Base-by-base conservation (phyloP, 2,797 vertebrate species). In the Geotrypetes seraphini region DNA sequence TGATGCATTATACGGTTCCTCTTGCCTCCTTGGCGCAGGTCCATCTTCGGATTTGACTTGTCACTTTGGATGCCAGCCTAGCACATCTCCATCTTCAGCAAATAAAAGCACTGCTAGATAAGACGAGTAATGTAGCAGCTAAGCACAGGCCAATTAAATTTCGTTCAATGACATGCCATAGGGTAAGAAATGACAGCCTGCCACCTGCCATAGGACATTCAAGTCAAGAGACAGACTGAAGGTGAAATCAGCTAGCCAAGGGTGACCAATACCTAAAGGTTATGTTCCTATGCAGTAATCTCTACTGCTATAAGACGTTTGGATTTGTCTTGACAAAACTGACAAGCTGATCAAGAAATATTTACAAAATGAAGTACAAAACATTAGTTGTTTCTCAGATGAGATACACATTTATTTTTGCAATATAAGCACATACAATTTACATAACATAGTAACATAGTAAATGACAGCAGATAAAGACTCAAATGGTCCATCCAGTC, bases 171-270 rank as follows among this genome's bases (percentile, higher is more conserved):
- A 40, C 32, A 41, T 31, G 43, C 49, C 36, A 19, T 10, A 52
- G 33, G 53, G 21, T 63, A 69, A 71, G 60, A 71, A 61, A 62
- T 62, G 71, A 69, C 51, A 65, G 57, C 43, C 52, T 60, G 67
- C 48, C 45, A 66, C 63, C 41, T 65, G 59, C 41, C 57, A 66
- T 27, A 31, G 53, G 69, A 69, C 59, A 74, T 71, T 65, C 52
- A 62, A 69, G 67, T 68, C 69, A 69, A 65, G 52, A 29, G 63
- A 55, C 43, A 69, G 54, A 68, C 34, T 57, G 61, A 34, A 53
- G 58, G 39, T 65, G 55, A 67, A 63, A 63, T 71, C 61, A 57
- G 48, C 64, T 39, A 59, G 53, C 56, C 53, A 50, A 71, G 57
- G 47, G 45, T 57, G 57, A 50, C 61, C 69, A 63, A 63, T 61